Conservation (phyloP, 2,888 invertebrate genomes). For the Drosophila flavopinicola region DNA sequence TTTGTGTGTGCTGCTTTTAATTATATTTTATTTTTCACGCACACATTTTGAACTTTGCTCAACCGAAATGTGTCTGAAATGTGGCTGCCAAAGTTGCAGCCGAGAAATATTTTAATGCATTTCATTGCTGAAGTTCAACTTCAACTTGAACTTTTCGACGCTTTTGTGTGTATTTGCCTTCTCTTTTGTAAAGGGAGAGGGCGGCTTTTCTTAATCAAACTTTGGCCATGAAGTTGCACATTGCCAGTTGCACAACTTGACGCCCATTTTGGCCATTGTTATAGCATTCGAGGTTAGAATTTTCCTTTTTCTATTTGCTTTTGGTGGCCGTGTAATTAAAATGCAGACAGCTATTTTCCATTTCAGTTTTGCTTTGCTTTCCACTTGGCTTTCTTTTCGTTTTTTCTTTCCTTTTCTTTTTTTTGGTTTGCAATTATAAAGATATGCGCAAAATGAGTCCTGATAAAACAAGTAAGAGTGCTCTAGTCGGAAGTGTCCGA, state of each 20-base stretch:
- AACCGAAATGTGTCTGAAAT: slow-evolving; percentile 43
- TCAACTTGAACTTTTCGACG: slow-evolving; percentile 47
- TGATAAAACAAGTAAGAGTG: too few species aligned
- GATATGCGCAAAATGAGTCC: slow-evolving; percentile 65
- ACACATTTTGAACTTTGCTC: slow-evolving; percentile 58
- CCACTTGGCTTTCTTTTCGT: slow-evolving; percentile 40
- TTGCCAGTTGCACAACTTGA: slow-evolving; percentile 31
- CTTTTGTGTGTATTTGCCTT: slow-evolving; percentile 1
- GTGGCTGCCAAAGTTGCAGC: slow-evolving; percentile 26
- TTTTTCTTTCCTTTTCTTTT: slow-evolving; percentile 1
- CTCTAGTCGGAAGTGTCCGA: too few species aligned
- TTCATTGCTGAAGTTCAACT: slow-evolving; percentile 34
- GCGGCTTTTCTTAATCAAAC: slow-evolving; percentile 75
- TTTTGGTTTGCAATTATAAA: slow-evolving; percentile 66
- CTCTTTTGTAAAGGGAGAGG: neutral
- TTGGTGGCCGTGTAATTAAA: slow-evolving; percentile 70
- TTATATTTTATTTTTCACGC: slow-evolving; percentile 50
- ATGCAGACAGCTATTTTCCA: slow-evolving; percentile 68
- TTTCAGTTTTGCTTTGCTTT: slow-evolving; percentile 40
- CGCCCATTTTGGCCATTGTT: slow-evolving; percentile 49
- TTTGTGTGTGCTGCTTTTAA: slow-evolving; percentile 61
- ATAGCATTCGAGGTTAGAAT: slow-evolving; percentile 62
- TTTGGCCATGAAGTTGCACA: slow-evolving; percentile 65
- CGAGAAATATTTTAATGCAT: slow-evolving; percentile 26
- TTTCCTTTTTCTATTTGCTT: slow-evolving; percentile 41